A percentile compares a stretch with the other conserved stretches of the same genome.
Conservation (phyloP, 2,113 vertebrate genomes). For the Herpailurus yagouaroundi region DNA sequence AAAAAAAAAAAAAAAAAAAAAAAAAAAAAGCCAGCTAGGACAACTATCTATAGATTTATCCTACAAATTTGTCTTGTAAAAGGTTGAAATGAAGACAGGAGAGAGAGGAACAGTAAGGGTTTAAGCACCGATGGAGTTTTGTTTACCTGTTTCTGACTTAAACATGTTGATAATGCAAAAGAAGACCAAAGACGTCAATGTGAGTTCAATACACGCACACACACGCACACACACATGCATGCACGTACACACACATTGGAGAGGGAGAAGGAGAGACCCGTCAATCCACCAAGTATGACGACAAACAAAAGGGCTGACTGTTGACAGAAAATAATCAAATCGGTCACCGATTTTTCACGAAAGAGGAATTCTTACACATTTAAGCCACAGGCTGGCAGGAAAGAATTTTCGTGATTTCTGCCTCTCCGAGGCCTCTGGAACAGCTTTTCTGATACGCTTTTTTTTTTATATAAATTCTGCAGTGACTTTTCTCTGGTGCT, state of each 20-base stretch:
- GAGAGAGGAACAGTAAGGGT: not conserved
- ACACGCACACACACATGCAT: not conserved
- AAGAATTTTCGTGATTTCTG: conserved; percentile 44
- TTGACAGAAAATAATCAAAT: conserved; percentile 60
- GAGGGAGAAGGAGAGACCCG: fast-evolving
- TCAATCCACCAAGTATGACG: not conserved
- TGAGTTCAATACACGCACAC: not conserved
- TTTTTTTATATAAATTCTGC: conserved; percentile 56
- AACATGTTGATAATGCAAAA: not conserved
- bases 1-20: not conserved
- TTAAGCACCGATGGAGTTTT: not conserved
- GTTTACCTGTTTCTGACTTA: not conserved
- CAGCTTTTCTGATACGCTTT: conserved; percentile 58
- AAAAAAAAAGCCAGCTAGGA: not conserved
- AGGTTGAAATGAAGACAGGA: not conserved
- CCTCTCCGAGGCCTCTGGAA: conserved; percentile 59
- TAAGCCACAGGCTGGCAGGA: not conserved
- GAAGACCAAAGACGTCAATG: not conserved
- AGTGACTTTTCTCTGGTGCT: conserved; percentile 20
- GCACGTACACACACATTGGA: not conserved
- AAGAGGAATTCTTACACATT: conserved; percentile 53
- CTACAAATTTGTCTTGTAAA: not conserved
- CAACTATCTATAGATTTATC: not conserved
- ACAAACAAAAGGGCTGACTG: conserved; percentile 35
- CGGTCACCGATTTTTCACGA: conserved; percentile 33